Evolutionary conservation across 2,797 vertebrate species (phyloP), one percentile per base, ranked within the genome.

Genomic region (Kryptolebias ocellatus): DNA sequence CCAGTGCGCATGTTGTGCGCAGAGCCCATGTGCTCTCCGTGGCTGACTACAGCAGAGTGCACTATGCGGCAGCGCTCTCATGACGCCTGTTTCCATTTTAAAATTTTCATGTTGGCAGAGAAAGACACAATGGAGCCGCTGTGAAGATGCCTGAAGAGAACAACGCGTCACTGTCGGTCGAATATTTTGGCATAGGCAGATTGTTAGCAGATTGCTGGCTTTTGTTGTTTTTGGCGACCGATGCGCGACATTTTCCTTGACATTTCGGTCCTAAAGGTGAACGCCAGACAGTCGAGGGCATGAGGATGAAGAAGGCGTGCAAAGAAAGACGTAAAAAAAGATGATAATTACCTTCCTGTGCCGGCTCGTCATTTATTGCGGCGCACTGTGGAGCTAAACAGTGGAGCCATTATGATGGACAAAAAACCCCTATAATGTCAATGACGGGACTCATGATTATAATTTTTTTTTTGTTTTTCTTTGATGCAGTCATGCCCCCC

Each of bases 1-100:
- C 88, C 87, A 92, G 83, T 90, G 92, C 88, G 92, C 90, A 87
- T 87, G 89, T 68, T 76, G 83, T 89, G 90, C 92, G 93, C 92
- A 93, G 75, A 87, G 80, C 83, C 92, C 93, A 93, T 93, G 94
- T 94, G 92, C 89, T 82, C 80, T 54, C 70, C 75, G 64, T 72
- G 83, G 85, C 87, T 84, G 82, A 78, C 69, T 81, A 74, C 82
- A 79, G 85, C 89, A 79, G 39, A 39, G 78, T 65, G 76, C 62
- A 57, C 66, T 60, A 76, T 91, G 87, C 88, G 83, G 88, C 89
- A 90, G 31, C 57, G 72, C 83, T 79, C 79, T 83, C 72, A 74
- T 72, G 67, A 49, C 71, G 74, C 77, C 78, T 76, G 79, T 83
- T 84, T 88, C 85, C 76, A 83, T 89, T 89, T 89, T 74, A 81